Evolutionary conservation across 2,797 vertebrate genomes (phyloP), one percentile per base, ranked within the genome.

Genomic region (Dipus sagitta): DNA sequence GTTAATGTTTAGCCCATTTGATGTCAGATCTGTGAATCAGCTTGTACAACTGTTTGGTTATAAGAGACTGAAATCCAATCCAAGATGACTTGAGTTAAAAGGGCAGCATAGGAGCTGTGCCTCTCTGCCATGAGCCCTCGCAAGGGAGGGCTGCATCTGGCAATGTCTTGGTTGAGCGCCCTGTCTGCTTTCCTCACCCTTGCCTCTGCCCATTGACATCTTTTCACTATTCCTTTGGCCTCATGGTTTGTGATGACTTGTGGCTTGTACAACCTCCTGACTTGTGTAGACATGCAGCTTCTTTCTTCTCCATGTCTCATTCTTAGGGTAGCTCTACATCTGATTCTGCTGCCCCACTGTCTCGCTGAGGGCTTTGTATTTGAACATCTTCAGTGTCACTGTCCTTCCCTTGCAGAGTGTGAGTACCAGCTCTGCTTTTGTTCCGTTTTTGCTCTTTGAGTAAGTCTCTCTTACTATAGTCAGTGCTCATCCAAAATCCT

Each of bases 161-260:
- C 6, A 6, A 6, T 11, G 67, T 26, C 0, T n/a, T 3, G 28
- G 17, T 1, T 2, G 2, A 32, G 32, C 9, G 21, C 23, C n/a
- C 13, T 6, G 17, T 74, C 62, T 92, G 75, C 34, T n/a, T 38
- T 34, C 8, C 1, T 15, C 38, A 28, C 6, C 78, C 34, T 88
- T 52, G 47, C 20, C 3, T 58, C 52, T 62, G 0, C 67, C 52
- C 12, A 64, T 0, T 62, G 34, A 60, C 4, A 62, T 92, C 38
- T 72, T 32, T 74, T n/a, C 23, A 5, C 10, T 42, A 0, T 71
- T 52, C 32, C 54, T 65, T 81, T 3, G 9, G 58, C 2, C 7
- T 76, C 10, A 3, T n/a, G 21, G 38, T 14, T 62, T 77, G 60
- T 70, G 26, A 34, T n/a, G 24, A 47, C 60, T 30, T 64, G 38